phyloP scores from a whole-genome alignment of 1,140 invertebrate species.

The Formica selysi region DNA sequence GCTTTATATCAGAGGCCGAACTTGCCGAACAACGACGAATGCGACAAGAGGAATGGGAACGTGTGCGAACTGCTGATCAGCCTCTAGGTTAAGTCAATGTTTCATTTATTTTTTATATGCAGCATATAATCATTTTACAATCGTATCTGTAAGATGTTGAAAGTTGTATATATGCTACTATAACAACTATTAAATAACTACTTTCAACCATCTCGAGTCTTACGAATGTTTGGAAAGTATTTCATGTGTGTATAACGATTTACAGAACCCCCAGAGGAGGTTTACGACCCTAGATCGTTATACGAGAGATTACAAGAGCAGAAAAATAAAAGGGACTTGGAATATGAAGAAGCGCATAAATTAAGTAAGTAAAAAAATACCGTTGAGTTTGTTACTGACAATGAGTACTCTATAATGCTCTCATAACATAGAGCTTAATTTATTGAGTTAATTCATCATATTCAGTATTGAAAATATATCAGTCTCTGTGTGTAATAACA shows the following conservation, averaged over 20 bases:
- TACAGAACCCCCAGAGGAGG: conserved; percentile 91
- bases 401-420: no score
- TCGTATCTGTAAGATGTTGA: not conserved
- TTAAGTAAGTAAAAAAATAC: conserved; percentile 90
- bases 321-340: conserved; percentile 95
- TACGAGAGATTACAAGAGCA: conserved; percentile 97
- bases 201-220: not conserved
- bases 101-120: not conserved
- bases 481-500: not conserved
- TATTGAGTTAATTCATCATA: not conserved
- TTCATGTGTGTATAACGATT: conserved; percentile 10
- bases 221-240: not conserved
- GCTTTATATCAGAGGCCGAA: conserved; percentile 95
- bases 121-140: not conserved
- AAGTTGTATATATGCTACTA: not conserved
- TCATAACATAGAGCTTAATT: no score
- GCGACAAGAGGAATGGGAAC: conserved; percentile 98
- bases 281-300: conserved; percentile 93
- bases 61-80: conserved; percentile 94
- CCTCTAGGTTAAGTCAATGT: conserved; percentile 90
- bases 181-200: not conserved
- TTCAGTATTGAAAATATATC: not conserved
- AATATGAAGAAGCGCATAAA: conserved; percentile 98
- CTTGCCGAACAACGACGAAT: conserved; percentile 91
- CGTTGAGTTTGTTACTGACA: not conserved